Evolutionary conservation across 2,888 invertebrate genomes (phyloP).

Genomic region (Macrophya annulata): DNA sequence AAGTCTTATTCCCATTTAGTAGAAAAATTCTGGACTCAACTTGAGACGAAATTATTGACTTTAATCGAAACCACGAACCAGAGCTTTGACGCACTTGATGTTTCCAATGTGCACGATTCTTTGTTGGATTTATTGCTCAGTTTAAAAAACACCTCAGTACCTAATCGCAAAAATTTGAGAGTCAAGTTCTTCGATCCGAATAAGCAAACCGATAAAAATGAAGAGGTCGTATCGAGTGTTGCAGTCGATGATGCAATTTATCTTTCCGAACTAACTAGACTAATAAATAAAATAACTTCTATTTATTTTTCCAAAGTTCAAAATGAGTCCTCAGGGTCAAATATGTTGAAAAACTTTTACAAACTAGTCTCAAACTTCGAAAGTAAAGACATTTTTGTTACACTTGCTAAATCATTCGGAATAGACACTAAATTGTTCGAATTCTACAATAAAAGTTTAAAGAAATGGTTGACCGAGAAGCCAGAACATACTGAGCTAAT

Average conservation of each 20-base stretch:
- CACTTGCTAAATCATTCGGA: slow-evolving; percentile 76
- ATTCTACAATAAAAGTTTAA: slow-evolving; percentile 78
- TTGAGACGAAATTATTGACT: slow-evolving; percentile 74
- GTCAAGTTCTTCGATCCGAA: slow-evolving; percentile 81
- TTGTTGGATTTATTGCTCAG: slow-evolving; percentile 80
- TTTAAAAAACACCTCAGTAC: slow-evolving; percentile 78
- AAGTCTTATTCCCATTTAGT: slow-evolving; percentile 75
- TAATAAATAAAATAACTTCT: slow-evolving; percentile 80
- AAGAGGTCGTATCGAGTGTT: slow-evolving; percentile 55
- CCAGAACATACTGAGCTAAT: slow-evolving; percentile 81
- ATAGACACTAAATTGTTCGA: slow-evolving; percentile 69
- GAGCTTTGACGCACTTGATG: slow-evolving; percentile 61
- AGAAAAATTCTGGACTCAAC: slow-evolving; percentile 77
- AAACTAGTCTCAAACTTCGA: slow-evolving; percentile 83
- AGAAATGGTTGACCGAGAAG: slow-evolving; percentile 81
- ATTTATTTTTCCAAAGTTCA: slow-evolving; percentile 83
- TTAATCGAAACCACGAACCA: slow-evolving; percentile 63
- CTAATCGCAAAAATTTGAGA: slow-evolving; percentile 80
- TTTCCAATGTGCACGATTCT: slow-evolving; percentile 66
- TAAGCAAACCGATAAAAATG: slow-evolving; percentile 61
- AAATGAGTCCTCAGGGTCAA: slow-evolving; percentile 76
- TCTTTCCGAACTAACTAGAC: slow-evolving; percentile 78
- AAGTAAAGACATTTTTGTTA: slow-evolving; percentile 80
- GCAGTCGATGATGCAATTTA: slow-evolving; percentile 75
- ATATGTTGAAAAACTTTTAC: slow-evolving; percentile 81